Conservation (phyloP, 2,113 vertebrate genomes). For the Chauna torquata region DNA sequence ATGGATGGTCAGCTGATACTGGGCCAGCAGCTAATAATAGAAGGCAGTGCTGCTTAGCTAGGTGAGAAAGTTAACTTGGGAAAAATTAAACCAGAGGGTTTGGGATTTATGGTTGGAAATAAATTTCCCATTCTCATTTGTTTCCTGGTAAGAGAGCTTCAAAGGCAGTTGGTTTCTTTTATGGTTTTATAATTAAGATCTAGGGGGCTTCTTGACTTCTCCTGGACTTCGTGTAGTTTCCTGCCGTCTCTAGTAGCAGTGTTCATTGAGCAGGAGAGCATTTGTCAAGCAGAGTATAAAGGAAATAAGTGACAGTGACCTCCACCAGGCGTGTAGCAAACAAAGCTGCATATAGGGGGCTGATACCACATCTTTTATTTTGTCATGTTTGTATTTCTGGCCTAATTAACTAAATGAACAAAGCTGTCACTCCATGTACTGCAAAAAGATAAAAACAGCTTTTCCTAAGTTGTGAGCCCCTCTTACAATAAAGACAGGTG, state of each 20-base stretch:
- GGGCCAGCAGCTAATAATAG: constrained; percentile 76
- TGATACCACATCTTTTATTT: constrained; percentile 6
- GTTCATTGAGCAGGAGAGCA: not conserved
- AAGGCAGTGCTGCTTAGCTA: constrained; percentile 72
- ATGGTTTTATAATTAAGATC: constrained; percentile 75
- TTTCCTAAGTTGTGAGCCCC: not conserved
- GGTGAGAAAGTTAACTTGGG: constrained; percentile 75
- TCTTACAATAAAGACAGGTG: not conserved
- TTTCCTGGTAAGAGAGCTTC: constrained; percentile 73
- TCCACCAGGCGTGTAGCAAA: constrained; percentile 21
- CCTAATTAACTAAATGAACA: constrained; percentile 31
- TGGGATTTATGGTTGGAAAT: constrained; percentile 73
- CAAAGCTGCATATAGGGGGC: not conserved
- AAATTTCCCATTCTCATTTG: constrained; percentile 73
- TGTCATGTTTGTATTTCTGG: not conserved
- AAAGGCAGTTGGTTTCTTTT: constrained; percentile 65
- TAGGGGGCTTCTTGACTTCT: constrained; percentile 49
- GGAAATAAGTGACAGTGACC: constrained; percentile 48
- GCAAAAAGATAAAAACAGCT: not conserved
- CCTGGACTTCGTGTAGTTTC: constrained; percentile 11
- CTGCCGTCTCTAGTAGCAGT: constrained; percentile 6
- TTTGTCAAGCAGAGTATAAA: constrained; percentile 38
- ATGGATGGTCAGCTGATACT: constrained; percentile 73
- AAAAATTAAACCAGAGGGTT: constrained; percentile 75
- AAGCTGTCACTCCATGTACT: not conserved